Evolutionary conservation across 2,888 invertebrate species (phyloP).

Genomic region (Plemyria rubiginata): DNA sequence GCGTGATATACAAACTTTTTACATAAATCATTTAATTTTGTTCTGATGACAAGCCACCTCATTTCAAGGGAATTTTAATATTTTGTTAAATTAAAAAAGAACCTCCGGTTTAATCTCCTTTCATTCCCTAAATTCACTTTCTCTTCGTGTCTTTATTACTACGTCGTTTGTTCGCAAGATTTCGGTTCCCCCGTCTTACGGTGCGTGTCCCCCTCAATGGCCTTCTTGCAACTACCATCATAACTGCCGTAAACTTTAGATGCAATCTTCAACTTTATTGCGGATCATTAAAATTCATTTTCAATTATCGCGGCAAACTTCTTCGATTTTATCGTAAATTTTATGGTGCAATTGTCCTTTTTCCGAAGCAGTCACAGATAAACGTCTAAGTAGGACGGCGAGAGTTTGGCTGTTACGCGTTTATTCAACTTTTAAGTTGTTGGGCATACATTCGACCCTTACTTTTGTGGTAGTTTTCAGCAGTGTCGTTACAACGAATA

Average conservation of each 20-base stretch:
- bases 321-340: slow-evolving; percentile 55
- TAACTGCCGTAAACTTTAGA: slow-evolving; percentile 63
- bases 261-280: slow-evolving; percentile 68
- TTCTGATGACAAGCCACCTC: slow-evolving; percentile 39
- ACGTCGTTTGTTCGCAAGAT: slow-evolving; percentile 85
- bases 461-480: slow-evolving; percentile 58
- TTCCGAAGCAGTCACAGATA: slow-evolving; percentile 71
- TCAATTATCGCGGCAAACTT: slow-evolving; percentile 55
- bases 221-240: slow-evolving; percentile 71
- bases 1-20: slow-evolving; percentile 1
- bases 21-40: slow-evolving; percentile 8
- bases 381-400: slow-evolving; percentile 74
- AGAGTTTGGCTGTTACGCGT: slow-evolving; percentile 70
- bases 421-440: slow-evolving; percentile 72
- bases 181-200: slow-evolving; percentile 79
- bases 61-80: slow-evolving; percentile 63
- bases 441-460: slow-evolving; percentile 59
- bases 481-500: slow-evolving; percentile 32
- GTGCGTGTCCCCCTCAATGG: slow-evolving; percentile 74
- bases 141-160: slow-evolving; percentile 86
- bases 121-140: slow-evolving; percentile 87
- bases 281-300: slow-evolving; percentile 68
- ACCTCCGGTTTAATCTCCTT: slow-evolving; percentile 80
- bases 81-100: slow-evolving; percentile 81
- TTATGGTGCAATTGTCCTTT: slow-evolving; percentile 76